A percentile compares a stretch with the other conserved stretches of the same genome.
phyloP scores from a whole-genome alignment of 1,140 invertebrate species.

The Drosophila setifemur region DNA sequence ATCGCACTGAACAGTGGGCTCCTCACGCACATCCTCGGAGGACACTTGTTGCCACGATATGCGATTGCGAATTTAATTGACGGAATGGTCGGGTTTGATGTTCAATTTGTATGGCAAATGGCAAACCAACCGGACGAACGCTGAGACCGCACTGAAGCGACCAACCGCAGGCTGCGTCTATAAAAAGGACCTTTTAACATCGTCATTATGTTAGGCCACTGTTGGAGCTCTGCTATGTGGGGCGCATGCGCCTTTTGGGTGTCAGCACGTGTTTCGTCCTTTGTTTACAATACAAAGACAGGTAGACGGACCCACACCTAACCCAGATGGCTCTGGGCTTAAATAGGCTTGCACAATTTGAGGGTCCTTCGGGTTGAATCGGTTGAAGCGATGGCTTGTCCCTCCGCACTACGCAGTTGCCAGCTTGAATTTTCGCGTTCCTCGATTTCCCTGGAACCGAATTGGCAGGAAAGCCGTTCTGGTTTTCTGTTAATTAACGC shows the following conservation, averaged over 20 bases:
- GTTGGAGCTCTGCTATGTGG: conserved; percentile 36
- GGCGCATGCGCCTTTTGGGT: conserved; percentile 35
- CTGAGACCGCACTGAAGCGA: conserved; percentile 31
- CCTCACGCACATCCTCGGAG: conserved; percentile 24
- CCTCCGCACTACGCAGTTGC: not conserved
- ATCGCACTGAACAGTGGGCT: conserved; percentile 14
- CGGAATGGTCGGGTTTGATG: too few species aligned
- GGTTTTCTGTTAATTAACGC: not conserved
- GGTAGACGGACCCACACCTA: not conserved
- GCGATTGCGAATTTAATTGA: not conserved
- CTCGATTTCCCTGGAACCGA: not conserved
- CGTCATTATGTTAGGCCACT: conserved; percentile 21
- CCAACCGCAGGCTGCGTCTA: not conserved
- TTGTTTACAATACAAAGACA: conserved; percentile 49
- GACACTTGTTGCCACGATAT: conserved; percentile 59
- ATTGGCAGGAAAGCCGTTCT: not conserved
- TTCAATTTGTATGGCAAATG: not conserved
- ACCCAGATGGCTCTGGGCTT: not conserved
- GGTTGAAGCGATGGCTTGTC: not conserved
- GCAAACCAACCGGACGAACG: conserved; percentile 22
- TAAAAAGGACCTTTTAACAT: conserved; percentile 30
- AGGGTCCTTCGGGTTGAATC: not conserved
- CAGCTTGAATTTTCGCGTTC: not conserved
- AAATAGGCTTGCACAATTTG: conserved; percentile 2
- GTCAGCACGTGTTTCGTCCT: conserved; percentile 44